Conservation (phyloP, 2,888 invertebrate species). For the Lepas anatifera region DNA sequence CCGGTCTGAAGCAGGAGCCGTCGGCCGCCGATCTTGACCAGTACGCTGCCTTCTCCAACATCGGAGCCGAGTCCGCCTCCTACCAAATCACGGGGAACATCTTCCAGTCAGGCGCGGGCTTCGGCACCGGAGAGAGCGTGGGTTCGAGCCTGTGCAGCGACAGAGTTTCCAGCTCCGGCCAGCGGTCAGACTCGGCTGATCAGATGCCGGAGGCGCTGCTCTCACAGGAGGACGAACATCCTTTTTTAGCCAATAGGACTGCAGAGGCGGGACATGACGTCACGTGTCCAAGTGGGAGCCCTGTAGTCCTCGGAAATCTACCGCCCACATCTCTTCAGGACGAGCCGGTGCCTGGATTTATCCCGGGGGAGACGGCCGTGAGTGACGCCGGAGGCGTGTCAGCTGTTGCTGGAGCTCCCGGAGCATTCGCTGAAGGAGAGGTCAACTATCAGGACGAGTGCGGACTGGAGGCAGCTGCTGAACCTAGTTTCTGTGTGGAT, state of each 20-base stretch:
- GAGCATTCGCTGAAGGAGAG: no score
- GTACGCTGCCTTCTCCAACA: neutral
- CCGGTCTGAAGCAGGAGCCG: neutral
- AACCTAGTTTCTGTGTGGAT: no score
- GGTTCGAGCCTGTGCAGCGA: constrained; percentile 3
- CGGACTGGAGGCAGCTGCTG: no score
- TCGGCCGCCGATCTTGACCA: neutral
- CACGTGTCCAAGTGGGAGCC: neutral
- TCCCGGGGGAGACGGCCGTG: no score
- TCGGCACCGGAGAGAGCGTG: neutral
- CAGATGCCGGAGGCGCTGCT: neutral
- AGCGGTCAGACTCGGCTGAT: neutral
- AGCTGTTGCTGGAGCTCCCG: no score
- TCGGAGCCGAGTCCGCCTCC: neutral
- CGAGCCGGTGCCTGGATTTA: no score
- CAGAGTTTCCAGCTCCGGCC: neutral
- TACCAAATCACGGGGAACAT: constrained; percentile 1
- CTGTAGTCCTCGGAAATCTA: constrained; percentile 8
- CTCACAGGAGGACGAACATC: neutral
- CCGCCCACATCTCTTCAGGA: no score
- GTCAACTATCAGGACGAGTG: no score
- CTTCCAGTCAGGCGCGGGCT: neutral
- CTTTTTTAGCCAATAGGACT: constrained; percentile 7
- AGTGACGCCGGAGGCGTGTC: no score
- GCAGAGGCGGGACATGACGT: neutral